Base-by-base conservation (phyloP, 2,888 invertebrate species). In the Trissonchulus sp. region DNA sequence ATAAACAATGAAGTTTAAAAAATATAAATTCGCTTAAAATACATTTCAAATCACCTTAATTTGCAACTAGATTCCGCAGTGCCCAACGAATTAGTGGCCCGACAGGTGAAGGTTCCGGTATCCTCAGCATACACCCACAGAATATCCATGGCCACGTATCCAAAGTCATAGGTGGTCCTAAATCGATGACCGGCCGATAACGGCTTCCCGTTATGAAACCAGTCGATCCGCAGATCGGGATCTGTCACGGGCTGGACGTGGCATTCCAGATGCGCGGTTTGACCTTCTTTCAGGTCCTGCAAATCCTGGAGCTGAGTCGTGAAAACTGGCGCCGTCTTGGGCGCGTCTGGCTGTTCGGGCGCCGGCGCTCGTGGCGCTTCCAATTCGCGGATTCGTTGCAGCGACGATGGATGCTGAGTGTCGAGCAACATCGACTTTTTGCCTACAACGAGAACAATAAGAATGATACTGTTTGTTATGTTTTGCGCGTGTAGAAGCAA, bases 91-190 rank as follows among this genome's bases (percentile, higher is more conserved):
- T 83, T 83, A 38, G 76, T 77, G 3, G 81, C 80, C 0, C 79
- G 77, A 37, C 83, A 77, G 1, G 82, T 82, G 82, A 88, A 88
- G 30, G 83, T 84, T 71, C 98, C 98, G 74, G 93, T 92, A 85
- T 99, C 98, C 88, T 98, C 97, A 62, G 95, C 91, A 85, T 96
- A 95, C 68, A 95, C 94, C 85, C 97, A 97, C 74, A 96, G 88
- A 80, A 99, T 93, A 84, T 99, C 98, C 80, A 99, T 88, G 38
- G 96, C 94, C 35, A 97, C 97, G 85, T 93, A 97, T 78, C 98
- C 98, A 86, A 99, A 98, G 85, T 99, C 98, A 83, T 95, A 93
- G 1, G 93, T 93, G 1, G 95, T 94, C 86, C 94, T 94, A 87
- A 96, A 98, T 79, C 98, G 90, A 85, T 96, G 96, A 72, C 96